phyloP scores from a whole-genome alignment of 1,140 invertebrate genomes.

The Camponotus pennsylvanicus region DNA sequence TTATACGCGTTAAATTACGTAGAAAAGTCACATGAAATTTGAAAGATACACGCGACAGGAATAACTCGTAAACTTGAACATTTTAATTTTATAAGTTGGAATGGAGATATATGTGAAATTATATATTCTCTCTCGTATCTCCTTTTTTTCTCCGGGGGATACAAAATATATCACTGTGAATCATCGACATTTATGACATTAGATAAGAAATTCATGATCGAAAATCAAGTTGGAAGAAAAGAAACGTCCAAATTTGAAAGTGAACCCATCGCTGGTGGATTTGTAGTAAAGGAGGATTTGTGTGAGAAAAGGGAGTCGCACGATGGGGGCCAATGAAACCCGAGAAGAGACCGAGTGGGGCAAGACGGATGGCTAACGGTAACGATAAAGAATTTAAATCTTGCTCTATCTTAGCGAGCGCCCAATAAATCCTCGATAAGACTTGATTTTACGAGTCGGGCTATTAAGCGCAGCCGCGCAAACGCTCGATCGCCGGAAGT shows the following conservation, averaged over 20 bases:
- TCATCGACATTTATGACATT: not conserved
- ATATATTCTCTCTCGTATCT: not conserved
- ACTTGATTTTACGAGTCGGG: constrained; percentile 48
- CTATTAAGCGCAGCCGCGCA: constrained; percentile 50
- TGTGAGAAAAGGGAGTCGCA: constrained; percentile 25
- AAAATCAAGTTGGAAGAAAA: not conserved
- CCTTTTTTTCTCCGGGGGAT: not conserved
- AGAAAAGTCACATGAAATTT: not conserved
- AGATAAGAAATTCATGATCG: not conserved
- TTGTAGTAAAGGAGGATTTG: constrained; percentile 42
- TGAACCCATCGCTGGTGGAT: not conserved
- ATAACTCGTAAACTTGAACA: constrained; percentile 17
- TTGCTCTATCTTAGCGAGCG: constrained; percentile 59
- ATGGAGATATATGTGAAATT: too few species aligned
- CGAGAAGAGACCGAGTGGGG: not conserved
- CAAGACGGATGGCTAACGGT: constrained; percentile 63
- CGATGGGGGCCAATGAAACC: constrained; percentile 38
- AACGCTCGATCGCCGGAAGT: constrained; percentile 42
- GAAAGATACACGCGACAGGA: not conserved
- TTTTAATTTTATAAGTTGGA: constrained; percentile 24
- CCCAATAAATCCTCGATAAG: constrained; percentile 68
- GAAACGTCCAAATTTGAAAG: constrained; percentile 14
- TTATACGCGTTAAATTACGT: not conserved
- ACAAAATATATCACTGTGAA: not conserved
- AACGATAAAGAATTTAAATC: constrained; percentile 70